Evolutionary conservation across 2,113 vertebrate species (phyloP).

Genomic region (Ceyx melanurus): DNA sequence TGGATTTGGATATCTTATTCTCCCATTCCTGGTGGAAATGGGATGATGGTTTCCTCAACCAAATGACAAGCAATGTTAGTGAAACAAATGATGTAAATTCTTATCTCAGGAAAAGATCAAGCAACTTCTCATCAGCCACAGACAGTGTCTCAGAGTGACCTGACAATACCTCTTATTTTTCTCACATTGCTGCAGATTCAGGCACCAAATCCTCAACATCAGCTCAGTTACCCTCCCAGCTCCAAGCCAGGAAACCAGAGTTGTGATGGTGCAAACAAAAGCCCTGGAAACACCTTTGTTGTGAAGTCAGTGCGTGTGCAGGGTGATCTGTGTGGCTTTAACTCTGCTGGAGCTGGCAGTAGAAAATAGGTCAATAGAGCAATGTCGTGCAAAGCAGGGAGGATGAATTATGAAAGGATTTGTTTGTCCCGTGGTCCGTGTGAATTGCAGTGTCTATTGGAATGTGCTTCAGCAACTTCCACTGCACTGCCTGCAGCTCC

Average conservation of each 20-base stretch:
- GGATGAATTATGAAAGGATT: slow-evolving; percentile 40
- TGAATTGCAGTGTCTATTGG: background rate
- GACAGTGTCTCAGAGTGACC: background rate
- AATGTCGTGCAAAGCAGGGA: background rate
- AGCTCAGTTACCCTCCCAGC: background rate
- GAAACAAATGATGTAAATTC: background rate
- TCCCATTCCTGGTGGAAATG: background rate
- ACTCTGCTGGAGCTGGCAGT: background rate
- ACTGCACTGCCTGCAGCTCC: background rate
- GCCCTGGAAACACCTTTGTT: background rate
- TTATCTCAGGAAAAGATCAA: background rate
- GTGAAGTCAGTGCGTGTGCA: background rate
- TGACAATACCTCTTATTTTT: background rate
- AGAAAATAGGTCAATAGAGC: slow-evolving; percentile 48
- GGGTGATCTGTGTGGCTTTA: background rate
- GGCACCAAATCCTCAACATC: background rate
- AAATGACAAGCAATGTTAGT: background rate
- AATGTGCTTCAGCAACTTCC: background rate
- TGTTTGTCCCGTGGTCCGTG: background rate
- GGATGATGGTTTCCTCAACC: background rate
- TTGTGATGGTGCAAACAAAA: background rate
- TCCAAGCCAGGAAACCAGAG: background rate
- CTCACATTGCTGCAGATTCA: background rate
- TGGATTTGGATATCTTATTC: background rate
- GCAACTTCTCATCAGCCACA: background rate